Evolutionary conservation across 1,140 invertebrate species (phyloP).

Genomic region (Nymphalis io): DNA sequence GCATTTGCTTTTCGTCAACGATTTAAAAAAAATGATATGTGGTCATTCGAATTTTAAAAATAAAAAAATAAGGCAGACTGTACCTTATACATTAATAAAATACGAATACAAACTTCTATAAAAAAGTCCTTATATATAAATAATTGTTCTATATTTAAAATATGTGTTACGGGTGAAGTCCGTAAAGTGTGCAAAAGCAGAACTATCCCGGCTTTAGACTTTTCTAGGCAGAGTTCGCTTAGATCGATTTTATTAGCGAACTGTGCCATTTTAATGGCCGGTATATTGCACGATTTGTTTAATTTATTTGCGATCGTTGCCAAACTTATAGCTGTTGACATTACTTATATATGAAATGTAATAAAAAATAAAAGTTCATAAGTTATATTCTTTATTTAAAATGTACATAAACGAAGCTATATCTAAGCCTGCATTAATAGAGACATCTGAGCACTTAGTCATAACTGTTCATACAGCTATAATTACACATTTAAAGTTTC

Average conservation of each 20-base stretch:
- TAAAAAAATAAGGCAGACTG: too few relatives aligned
- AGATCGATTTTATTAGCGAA: neutral
- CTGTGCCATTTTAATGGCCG: slow-evolving; percentile 4
- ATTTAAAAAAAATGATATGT: too few relatives aligned
- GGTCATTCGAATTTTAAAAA: too few relatives aligned
- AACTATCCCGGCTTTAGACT: neutral
- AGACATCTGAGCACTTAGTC: too few relatives aligned
- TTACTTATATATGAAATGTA: too few relatives aligned
- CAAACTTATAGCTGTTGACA: neutral
- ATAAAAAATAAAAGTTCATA: neutral
- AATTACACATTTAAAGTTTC: slow-evolving; percentile 27
- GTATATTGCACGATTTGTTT: neutral
- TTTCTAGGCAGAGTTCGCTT: neutral
- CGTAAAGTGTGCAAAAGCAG: neutral
- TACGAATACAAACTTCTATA: neutral
- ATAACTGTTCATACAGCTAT: neutral
- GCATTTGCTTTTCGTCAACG: too few relatives aligned
- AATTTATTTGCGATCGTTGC: slow-evolving; percentile 1
- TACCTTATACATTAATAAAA: neutral
- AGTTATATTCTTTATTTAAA: too few relatives aligned
- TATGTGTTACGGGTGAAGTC: slow-evolving; percentile 4
- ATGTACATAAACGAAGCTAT: too few relatives aligned
- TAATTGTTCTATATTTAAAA: neutral
- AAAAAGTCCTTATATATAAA: neutral
- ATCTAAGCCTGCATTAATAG: too few relatives aligned